These are phyloP conservation scores for Cotesia congregata DNA, from an alignment of 2,888 invertebrate species.

Conservation along the genomic window DNA sequence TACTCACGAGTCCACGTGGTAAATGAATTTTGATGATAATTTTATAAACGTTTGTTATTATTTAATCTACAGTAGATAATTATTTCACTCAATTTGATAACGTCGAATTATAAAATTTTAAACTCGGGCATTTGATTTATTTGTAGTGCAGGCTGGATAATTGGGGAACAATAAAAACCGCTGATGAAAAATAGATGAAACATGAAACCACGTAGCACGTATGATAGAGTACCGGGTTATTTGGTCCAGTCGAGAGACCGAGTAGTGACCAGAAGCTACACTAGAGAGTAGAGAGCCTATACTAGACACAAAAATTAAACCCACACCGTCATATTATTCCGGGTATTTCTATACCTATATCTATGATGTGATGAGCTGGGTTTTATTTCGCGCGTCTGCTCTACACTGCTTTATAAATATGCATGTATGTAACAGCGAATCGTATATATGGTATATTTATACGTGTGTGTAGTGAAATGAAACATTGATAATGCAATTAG, in stretches of 20 bases:
- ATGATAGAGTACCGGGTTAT: neutral
- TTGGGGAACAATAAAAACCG: slow-evolving; percentile 14
- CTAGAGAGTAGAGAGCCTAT: neutral
- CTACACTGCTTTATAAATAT: neutral
- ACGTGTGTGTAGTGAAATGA: slow-evolving; percentile 55
- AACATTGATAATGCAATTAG: slow-evolving; percentile 68
- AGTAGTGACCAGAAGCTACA: neutral
- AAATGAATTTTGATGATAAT: neutral
- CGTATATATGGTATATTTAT: neutral
- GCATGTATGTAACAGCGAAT: neutral
- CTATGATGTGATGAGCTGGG: neutral
- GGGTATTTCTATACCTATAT: neutral
- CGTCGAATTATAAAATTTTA: slow-evolving; percentile 4
- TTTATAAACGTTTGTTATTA: neutral
- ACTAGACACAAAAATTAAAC: neutral
- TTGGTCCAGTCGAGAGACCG: neutral
- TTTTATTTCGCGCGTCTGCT: slow-evolving; percentile 14
- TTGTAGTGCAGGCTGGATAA: slow-evolving; percentile 7
- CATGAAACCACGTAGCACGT: slow-evolving; percentile 10
- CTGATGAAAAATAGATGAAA: slow-evolving; percentile 9
- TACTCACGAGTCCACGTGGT: neutral
- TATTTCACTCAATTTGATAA: neutral
- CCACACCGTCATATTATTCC: neutral
- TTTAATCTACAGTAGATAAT: neutral
- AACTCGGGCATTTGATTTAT: slow-evolving; percentile 1